A percentile compares a stretch with the other conserved stretches of the same genome.
Evolutionary conservation across 1,140 invertebrate species (phyloP).

Genomic region (Spodoptera frugiperda): DNA sequence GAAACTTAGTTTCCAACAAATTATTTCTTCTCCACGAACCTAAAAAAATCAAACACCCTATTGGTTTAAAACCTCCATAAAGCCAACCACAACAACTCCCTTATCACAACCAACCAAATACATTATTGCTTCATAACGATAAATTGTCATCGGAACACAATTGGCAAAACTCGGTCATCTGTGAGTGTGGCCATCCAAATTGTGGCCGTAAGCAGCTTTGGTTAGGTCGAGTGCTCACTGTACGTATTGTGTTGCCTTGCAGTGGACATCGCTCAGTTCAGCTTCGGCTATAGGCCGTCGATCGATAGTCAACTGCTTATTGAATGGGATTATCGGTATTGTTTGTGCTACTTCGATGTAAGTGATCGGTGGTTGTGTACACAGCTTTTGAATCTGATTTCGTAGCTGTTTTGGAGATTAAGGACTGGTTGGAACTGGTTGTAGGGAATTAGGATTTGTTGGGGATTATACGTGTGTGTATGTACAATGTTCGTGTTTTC

Average conservation of each 20-base stretch:
- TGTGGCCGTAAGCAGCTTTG: constrained; percentile 69
- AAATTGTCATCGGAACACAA: constrained; percentile 48
- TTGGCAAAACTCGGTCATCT: constrained; percentile 60
- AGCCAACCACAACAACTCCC: too few species aligned
- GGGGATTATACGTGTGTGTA: neutral
- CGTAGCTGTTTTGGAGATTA: neutral
- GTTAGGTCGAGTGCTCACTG: constrained; percentile 72
- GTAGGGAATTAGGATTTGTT: neutral
- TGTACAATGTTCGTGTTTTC: too few species aligned
- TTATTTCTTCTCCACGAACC: too few species aligned
- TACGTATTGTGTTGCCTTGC: constrained; percentile 70
- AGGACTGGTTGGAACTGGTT: neutral
- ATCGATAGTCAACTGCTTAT: constrained; percentile 51
- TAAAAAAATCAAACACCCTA: too few species aligned
- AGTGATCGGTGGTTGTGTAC: constrained; percentile 26
- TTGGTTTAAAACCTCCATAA: too few species aligned
- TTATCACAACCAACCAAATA: neutral
- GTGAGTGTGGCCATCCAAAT: constrained; percentile 63
- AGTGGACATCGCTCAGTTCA: constrained; percentile 59
- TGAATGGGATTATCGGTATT: constrained; percentile 46
- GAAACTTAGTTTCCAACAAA: too few species aligned
- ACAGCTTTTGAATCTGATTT: constrained; percentile 27
- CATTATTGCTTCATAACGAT: constrained; percentile 36
- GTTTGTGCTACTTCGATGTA: constrained; percentile 38
- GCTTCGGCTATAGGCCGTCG: constrained; percentile 52